A percentile compares a stretch with the other conserved stretches of the same genome.
Conservation (phyloP, 2,113 vertebrate genomes). For the Apistogramma diplotaenia region DNA sequence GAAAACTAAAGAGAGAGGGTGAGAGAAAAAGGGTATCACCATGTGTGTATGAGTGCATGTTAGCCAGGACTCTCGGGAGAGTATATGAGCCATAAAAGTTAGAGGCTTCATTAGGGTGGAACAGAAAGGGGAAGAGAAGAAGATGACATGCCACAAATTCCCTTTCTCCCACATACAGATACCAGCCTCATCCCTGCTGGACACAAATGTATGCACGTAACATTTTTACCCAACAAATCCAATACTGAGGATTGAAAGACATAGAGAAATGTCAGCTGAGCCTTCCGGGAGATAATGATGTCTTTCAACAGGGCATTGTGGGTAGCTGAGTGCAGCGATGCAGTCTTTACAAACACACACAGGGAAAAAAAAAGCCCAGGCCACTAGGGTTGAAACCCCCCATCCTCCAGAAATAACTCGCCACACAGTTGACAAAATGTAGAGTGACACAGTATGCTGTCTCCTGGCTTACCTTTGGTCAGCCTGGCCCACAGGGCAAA, state of each 20-base stretch:
- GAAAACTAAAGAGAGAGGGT: neutral
- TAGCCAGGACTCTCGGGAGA: neutral
- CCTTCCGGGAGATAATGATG: conserved; percentile 32
- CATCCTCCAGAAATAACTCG: conserved; percentile 45
- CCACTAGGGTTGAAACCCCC: neutral
- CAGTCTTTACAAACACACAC: neutral
- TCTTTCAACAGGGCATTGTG: conserved; percentile 13
- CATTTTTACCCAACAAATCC: neutral
- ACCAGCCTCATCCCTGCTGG: neutral
- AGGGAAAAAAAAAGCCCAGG: neutral
- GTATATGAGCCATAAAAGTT: neutral
- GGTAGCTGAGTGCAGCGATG: conserved; percentile 3
- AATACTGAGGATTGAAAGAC: conserved; percentile 1
- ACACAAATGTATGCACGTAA: neutral
- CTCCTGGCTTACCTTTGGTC: conserved; percentile 49
- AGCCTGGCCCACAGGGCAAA: conserved; percentile 31
- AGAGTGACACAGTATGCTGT: conserved; percentile 60
- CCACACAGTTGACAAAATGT: conserved; percentile 43
- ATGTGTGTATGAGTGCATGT: neutral
- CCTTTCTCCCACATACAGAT: neutral
- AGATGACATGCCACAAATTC: conserved; percentile 26
- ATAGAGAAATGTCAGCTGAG: conserved; percentile 47
- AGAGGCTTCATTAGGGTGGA: conserved; percentile 15
- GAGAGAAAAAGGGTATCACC: neutral
- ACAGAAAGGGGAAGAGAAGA: neutral